Evolutionary conservation across 2,888 invertebrate species (phyloP).

Genomic region (Caenorhabditis auriculariae): DNA sequence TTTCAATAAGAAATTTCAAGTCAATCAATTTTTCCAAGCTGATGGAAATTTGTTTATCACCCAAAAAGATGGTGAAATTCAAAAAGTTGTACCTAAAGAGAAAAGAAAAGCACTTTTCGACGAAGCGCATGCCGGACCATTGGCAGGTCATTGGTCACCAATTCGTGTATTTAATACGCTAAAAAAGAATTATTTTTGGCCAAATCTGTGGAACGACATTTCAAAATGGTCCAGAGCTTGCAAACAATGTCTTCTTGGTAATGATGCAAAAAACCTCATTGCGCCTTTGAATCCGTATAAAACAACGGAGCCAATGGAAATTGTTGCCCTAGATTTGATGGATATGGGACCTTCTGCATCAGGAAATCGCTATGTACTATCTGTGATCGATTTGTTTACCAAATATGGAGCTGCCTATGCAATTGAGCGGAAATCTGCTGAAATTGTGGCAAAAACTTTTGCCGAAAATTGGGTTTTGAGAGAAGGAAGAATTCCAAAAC

Average conservation of each 20-base stretch:
- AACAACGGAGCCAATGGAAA: constrained; percentile 3
- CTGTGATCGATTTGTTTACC: constrained; percentile 22
- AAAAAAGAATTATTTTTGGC: constrained; percentile 5
- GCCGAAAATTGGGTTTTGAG: constrained; percentile 6
- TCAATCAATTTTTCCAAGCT: no score
- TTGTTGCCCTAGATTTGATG: constrained; percentile 13
- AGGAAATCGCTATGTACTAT: constrained; percentile 17
- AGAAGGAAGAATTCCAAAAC: constrained; percentile 3
- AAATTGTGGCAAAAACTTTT: constrained; percentile 10
- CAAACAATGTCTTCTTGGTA: constrained; percentile 5
- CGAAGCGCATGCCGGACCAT: constrained; percentile 11
- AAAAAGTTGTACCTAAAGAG: constrained; percentile 13
- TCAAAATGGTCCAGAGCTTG: constrained; percentile 4
- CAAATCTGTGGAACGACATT: constrained; percentile 11
- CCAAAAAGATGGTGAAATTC: background rate
- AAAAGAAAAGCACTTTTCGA: constrained; percentile 5
- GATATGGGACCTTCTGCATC: constrained; percentile 8
- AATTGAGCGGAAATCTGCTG: constrained; percentile 15
- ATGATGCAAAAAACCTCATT: background rate
- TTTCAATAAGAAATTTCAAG: no score
- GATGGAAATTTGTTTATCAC: no score
- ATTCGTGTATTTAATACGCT: constrained; percentile 1
- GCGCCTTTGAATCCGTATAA: constrained; percentile 10
- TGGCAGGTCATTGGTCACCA: constrained; percentile 5
- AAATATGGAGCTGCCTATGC: constrained; percentile 11